Conservation (phyloP, 2,113 vertebrate species). For the Lampris megalopsis region DNA sequence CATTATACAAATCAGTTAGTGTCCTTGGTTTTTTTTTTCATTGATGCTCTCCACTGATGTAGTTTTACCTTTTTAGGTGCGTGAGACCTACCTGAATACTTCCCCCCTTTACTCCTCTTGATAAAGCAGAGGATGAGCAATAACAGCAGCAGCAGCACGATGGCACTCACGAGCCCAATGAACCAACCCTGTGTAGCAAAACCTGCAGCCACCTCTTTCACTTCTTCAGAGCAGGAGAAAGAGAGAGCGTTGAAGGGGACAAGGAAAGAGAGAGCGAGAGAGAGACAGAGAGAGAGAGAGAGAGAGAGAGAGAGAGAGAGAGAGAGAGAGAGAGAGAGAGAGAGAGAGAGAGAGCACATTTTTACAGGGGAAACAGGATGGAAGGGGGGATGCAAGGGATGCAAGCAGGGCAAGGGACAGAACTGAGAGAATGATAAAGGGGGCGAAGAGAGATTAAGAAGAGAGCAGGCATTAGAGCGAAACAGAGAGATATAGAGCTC, state of each 20-base stretch:
- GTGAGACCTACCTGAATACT: constrained; percentile 88
- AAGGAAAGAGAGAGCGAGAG: not conserved
- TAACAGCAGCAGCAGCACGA: constrained; percentile 85
- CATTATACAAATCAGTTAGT: not conserved
- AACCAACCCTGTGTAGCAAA: constrained; percentile 91
- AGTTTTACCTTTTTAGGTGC: not conserved
- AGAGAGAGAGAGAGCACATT: not conserved
- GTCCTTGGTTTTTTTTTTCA: not conserved
- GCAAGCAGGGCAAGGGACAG: constrained; percentile 5
- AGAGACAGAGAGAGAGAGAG: not conserved
- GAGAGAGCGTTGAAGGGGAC: not conserved
- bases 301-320: not conserved
- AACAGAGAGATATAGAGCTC: constrained; percentile 14
- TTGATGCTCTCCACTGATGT: not conserved
- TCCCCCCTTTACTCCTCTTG: constrained; percentile 92
- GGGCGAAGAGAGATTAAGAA: constrained; percentile 26
- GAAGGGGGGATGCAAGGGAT: constrained; percentile 20
- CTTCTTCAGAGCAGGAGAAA: constrained; percentile 38
- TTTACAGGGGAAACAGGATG: not conserved
- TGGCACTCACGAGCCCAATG: constrained; percentile 87
- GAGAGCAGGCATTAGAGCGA: constrained; percentile 35
- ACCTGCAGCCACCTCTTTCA: constrained; percentile 66
- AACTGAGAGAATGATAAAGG: constrained; percentile 15
- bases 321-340: not conserved
- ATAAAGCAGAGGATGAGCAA: constrained; percentile 91